Evolutionary conservation across 1,140 invertebrate genomes (phyloP), one percentile per base, ranked within the genome.

Genomic region (Calephelis nemesis): DNA sequence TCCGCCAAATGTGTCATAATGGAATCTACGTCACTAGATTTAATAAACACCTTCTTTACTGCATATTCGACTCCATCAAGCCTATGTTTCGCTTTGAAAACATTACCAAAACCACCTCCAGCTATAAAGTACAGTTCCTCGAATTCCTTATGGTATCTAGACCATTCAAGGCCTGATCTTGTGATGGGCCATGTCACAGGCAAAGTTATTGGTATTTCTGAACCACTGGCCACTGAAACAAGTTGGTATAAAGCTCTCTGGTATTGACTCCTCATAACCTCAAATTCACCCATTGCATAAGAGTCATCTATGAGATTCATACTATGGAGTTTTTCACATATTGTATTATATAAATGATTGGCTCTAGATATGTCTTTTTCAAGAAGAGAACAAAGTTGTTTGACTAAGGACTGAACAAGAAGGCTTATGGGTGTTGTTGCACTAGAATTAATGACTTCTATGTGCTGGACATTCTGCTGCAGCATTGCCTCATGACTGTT

Each of bases 31-130:
- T 92, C 92, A n/a, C 92, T 92, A 48, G 93, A 94, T 71, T 92
- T 93, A 49, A 97, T 94, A 71, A 92, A 91, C 48, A 97, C 95
- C 87, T 97, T 96, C 84, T 97, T 97, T 4, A 97, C 93, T 10
- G 97, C 97, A 93, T 97, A 97, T 72, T 95, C 92, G 11, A 93
- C 93, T 12, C 94, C 94, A 85, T 97, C 97, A 1, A 97, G 79
- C 77, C 95, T 94, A 84, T 97, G 94, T 77, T 92, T 88, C 3
- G 90, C 91, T 85, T 92, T 92, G 73, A 86, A 93, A 5, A 93
- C 95, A 73, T 92, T 88, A 10, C 95, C 95, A 88, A 97, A 97
- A 7, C 96, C 96, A 62, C 97, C 97, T 70, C 92, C 93, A 42
- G 95, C 96, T 62, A 97, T 95, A 69, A 94, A 95, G 67, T 78